Base-by-base conservation (phyloP, 2,797 vertebrate genomes). In the Cottoperca gobio region DNA sequence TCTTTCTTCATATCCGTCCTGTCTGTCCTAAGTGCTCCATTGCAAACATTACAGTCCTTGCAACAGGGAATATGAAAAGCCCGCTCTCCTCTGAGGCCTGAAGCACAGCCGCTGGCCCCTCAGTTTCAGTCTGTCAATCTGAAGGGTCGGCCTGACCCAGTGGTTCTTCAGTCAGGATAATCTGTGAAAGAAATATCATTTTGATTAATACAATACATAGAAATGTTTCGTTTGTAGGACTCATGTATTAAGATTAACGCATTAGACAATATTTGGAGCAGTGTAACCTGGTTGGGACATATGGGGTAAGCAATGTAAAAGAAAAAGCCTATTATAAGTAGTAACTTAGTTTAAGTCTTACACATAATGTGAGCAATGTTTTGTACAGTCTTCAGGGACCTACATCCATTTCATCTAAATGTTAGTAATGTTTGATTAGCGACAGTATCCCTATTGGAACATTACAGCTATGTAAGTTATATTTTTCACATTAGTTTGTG, bases 11-110 rank as follows among this genome's bases (percentile, higher is more conserved):
- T 93, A 91, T 93, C 92, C 91, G 48, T 84, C 80, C 91, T 87
- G 93, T 88, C 91, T 75, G 76, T 91, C 93, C 94, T 96, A 96
- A 98, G 96, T 96, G 96, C 95, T 96, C 95, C 96, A 94, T 89
- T 84, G 85, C 88, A 90, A 89, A 83, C 76, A 57, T 83, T 55
- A 81, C 69, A 83, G 88, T 93, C 89, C 81, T 43, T 71, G 85
- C 86, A 86, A 65, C 28, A 82, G 85, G 82, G 85, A 84, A 81
- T 83, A 69, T 73, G 70, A 83, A 89, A 88, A 78, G 77, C 78
- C 77, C 35, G 57, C 86, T 87, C 78, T 88, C 80, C 87, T 84
- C 65, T 62, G 76, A 86, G 87, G 81, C 86, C 86, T 79, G 78
- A 70, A 60, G 80, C 81, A 66, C 71, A 76, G 70, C 17, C 55